These are phyloP conservation scores for Morpho deidamia DNA, from an alignment of 2,888 invertebrate species.

Conservation along the genomic window DNA sequence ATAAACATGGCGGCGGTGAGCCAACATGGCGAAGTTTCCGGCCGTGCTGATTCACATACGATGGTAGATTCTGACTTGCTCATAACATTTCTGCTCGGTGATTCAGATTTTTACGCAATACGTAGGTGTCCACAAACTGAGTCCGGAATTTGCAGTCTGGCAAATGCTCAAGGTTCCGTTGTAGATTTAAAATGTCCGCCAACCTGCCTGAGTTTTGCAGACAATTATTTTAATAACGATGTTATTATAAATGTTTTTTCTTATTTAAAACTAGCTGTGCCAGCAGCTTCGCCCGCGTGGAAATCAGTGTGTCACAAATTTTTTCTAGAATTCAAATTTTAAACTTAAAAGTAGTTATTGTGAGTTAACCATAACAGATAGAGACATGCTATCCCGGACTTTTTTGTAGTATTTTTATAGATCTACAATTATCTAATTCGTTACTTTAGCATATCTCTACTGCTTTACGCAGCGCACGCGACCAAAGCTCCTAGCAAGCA, in stretches of 20 bases:
- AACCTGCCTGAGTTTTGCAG: constrained; percentile 21
- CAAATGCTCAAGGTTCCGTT: constrained; percentile 34
- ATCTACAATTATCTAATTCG: too few species aligned
- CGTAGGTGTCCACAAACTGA: constrained; percentile 53
- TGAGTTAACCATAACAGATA: too few species aligned
- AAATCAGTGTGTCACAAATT: too few species aligned
- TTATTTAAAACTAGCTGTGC: not conserved
- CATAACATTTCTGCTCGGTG: constrained; percentile 71
- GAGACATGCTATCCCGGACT: too few species aligned
- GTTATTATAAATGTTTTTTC: not conserved
- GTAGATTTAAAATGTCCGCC: constrained; percentile 24
- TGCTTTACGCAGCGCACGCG: too few species aligned
- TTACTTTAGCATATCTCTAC: too few species aligned
- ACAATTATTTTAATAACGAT: not conserved
- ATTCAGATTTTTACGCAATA: constrained; percentile 68
- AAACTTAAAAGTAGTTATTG: too few species aligned
- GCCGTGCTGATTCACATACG: constrained; percentile 71
- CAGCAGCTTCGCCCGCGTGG: too few species aligned
- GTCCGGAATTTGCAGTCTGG: constrained; percentile 51
- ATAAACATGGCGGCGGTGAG: constrained; percentile 71
- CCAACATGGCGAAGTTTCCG: constrained; percentile 76
- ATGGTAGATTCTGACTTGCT: constrained; percentile 64
- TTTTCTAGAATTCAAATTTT: too few species aligned
- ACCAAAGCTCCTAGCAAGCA: too few species aligned
- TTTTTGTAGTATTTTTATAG: too few species aligned